Base-by-base conservation (phyloP, 1,140 invertebrate species). In the Zaprionus capensis region DNA sequence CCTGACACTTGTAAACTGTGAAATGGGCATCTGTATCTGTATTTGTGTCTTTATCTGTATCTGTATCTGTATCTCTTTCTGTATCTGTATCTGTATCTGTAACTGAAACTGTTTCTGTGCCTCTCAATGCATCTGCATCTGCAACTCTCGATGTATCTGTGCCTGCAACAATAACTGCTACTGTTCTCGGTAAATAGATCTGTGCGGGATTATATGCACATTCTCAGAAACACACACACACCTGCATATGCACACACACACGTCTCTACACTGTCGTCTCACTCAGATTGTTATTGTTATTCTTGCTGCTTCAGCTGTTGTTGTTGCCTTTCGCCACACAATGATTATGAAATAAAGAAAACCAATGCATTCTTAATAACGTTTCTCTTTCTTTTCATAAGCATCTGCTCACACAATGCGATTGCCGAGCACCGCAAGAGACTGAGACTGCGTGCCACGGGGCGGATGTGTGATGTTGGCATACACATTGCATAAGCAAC, bases 331-430 rank as follows among this genome's bases (percentile, higher is more conserved):
- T 70, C 59, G 64, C 76, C 69, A 80, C 44, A 73, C 77, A 77
- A 67, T 83, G 70, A 84, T 77, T 78, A 77, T 80, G 79, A 69
- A 62, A 76, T 72, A 66, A 76, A 72, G 74, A 84, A 83, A 79
- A 73, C 69, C 81, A 79, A 80, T 80, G 67, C 68, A 70, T 77
- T 82, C 57, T 82, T 82, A 76, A 72, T 76, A 66, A 74, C 49
- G 51, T 69, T 74, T 34, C 38, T 20, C 44, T 49, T 38, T 22
- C n/a, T 34, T 34, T 31, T 34, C 55, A 68, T 22, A 55, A 49
- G 58, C 64, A 55, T 44, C 67, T 73, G 59, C 49, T 36, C 5
- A 58, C 65, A 59, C 61, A 57, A 24, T 66, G 20, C 28, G 24
- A 46, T 55, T 74, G 44, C 7, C 53, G 34, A 69, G 72, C 2